A percentile compares a stretch with the other conserved stretches of the same genome.
Conservation (phyloP, 2,113 vertebrate genomes). For the Catharus fuscescens region DNA sequence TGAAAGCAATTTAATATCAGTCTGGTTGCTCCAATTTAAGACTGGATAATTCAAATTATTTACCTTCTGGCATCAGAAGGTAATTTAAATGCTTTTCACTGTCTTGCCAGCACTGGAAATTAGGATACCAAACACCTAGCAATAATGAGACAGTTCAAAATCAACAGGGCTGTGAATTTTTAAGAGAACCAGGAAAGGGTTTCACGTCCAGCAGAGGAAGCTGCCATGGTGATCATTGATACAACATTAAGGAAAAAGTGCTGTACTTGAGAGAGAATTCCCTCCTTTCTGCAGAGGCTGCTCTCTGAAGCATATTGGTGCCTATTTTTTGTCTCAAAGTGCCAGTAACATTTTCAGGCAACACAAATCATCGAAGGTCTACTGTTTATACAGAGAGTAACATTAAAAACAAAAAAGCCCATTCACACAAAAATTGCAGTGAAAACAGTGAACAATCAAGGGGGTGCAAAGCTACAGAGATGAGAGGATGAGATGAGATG, state of each 20-base stretch:
- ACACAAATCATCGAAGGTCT: neutral
- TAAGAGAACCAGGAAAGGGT: neutral
- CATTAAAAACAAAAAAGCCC: neutral
- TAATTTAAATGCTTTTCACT: neutral
- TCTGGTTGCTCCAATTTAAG: neutral
- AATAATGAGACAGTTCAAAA: neutral
- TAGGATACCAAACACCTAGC: neutral
- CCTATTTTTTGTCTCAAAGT: neutral
- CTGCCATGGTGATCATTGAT: neutral
- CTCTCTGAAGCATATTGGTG: neutral
- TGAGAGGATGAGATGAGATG: neutral
- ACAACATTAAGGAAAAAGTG: neutral
- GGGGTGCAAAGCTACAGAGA: neutral
- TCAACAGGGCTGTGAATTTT: neutral
- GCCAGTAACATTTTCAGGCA: neutral
- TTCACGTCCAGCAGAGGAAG: neutral
- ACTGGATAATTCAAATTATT: neutral
- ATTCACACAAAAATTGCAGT: neutral
- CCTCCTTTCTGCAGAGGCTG: neutral
- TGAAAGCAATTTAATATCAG: neutral
- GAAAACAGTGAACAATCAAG: neutral
- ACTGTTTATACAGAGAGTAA: neutral
- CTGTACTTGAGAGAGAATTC: neutral
- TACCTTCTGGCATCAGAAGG: neutral
- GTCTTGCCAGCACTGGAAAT: neutral